These are phyloP conservation scores for Lamellibrachia satsuma DNA, from an alignment of 2,888 invertebrate genomes.

Conservation along the genomic window DNA sequence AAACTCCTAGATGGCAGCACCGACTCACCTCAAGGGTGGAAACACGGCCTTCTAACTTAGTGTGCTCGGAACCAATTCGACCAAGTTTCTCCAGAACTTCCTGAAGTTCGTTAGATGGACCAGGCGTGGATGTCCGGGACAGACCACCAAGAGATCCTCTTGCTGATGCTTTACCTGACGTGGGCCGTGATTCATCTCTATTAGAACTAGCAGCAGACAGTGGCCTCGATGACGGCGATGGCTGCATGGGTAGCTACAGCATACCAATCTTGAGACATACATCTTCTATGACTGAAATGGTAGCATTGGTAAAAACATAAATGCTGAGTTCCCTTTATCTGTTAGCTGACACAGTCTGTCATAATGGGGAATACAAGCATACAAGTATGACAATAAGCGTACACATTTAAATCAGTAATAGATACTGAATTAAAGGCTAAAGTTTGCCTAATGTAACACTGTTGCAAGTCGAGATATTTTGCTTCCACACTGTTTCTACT, in stretches of 20 bases:
- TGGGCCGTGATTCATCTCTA: constrained; percentile 36
- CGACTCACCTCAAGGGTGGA: constrained; percentile 56
- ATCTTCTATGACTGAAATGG: not conserved
- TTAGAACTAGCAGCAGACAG: not conserved
- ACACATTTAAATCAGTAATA: not conserved
- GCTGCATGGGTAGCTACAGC: not conserved
- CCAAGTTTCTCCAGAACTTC: constrained; percentile 61
- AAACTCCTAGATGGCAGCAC: not conserved
- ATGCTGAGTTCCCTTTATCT: no score
- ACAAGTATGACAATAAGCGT: no score
- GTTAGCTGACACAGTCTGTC: no score
- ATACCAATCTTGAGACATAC: not conserved
- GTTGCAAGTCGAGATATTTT: not conserved
- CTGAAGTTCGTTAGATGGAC: constrained; percentile 56
- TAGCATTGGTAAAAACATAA: not conserved
- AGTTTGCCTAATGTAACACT: no score
- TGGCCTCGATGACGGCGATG: constrained; percentile 37
- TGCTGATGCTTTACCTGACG: constrained; percentile 25
- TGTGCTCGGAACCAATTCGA: constrained; percentile 53
- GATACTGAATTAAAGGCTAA: not conserved
- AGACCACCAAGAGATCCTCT: constrained; percentile 32
- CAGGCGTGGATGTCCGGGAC: constrained; percentile 39
- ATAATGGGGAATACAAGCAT: no score
- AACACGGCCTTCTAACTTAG: constrained; percentile 52
- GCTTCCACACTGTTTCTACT: not conserved